Evolutionary conservation across 2,888 invertebrate species (phyloP), one percentile per base, ranked within the genome.

Genomic region (Stomorhina lunata): DNA sequence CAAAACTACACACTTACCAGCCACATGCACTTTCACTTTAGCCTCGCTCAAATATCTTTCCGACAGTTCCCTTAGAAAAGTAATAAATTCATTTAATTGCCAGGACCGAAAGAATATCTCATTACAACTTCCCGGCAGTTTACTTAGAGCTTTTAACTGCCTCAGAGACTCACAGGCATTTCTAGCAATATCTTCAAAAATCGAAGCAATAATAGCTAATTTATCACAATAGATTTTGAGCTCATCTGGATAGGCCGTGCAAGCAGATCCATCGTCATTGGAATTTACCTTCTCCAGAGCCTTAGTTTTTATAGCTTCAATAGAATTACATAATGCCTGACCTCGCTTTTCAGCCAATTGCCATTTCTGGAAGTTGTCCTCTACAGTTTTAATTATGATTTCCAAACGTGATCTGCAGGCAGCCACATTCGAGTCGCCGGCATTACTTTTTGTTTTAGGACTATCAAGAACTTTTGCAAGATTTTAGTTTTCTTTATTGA

Each of bases 311-410:
- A 89, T 86, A 0, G 87, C 86, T 76, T 91, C 91, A 7, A 91
- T 91, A 1, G 87, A 81, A 57, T 85, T 85, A 81, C 91, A 91
- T 2, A 91, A 77, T 0, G 88, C 53, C 0, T 86, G 83, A 2
- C 91, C 91, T 0, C 90, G 87, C 25, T 89, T 88, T 7, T 91
- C 90, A 0, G 90, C 90, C 4, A 88, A 15, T 22, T 88, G 86
- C 91, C 91, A 91, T 80, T 90, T 91, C 12, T 84, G 65, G 50
- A 88, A 89, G 50, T 90, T 89, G 20, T 85, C 86, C 20, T 87
- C 83, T 0, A 90, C 50, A 9, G 80, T 84, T 12, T 86, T 86
- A 0, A 88, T 61, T 2, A 90, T 84, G 0, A 68, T 22, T 5
- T 89, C 88, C 5, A 91, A 76, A 0, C 88, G 87, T 0, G 86